These are phyloP conservation scores for Ardeotis arabs DNA, from an alignment of 2,113 vertebrate genomes.

Conservation along the genomic window DNA sequence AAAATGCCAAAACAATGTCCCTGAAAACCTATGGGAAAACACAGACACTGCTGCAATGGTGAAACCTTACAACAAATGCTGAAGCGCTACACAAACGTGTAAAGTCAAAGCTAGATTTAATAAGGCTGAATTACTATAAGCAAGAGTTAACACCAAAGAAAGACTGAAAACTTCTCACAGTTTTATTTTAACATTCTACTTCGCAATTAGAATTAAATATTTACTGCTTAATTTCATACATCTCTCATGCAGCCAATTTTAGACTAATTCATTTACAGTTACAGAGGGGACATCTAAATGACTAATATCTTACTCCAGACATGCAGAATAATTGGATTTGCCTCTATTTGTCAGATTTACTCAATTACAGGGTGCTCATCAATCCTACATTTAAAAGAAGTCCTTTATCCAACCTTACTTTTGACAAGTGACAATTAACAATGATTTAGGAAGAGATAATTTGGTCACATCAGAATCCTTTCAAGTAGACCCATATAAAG, in stretches of 20 bases:
- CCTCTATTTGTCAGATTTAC: not conserved
- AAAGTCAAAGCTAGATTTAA: not conserved
- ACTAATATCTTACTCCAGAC: not conserved
- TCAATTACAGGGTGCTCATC: not conserved
- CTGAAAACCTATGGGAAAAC: not conserved
- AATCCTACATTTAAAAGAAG: not conserved
- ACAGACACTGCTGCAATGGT: not conserved
- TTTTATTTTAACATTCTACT: slow-evolving; percentile 1
- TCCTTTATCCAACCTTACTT: not conserved
- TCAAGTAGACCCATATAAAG: not conserved
- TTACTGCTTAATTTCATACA: not conserved
- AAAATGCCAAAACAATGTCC: not conserved
- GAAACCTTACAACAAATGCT: not conserved
- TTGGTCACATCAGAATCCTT: not conserved
- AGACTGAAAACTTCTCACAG: not conserved
- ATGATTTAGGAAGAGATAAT: slow-evolving; percentile 2
- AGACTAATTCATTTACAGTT: not conserved
- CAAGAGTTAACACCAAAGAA: not conserved
- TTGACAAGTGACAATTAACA: not conserved
- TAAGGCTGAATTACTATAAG: not conserved
- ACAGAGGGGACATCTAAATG: not conserved
- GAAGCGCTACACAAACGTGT: not conserved
- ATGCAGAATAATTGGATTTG: not conserved
- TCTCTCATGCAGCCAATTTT: not conserved
- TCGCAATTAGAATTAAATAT: slow-evolving; percentile 25